These are phyloP conservation scores for Himalopsyche japonica DNA, from an alignment of 2,888 invertebrate genomes.

Conservation along the genomic window DNA sequence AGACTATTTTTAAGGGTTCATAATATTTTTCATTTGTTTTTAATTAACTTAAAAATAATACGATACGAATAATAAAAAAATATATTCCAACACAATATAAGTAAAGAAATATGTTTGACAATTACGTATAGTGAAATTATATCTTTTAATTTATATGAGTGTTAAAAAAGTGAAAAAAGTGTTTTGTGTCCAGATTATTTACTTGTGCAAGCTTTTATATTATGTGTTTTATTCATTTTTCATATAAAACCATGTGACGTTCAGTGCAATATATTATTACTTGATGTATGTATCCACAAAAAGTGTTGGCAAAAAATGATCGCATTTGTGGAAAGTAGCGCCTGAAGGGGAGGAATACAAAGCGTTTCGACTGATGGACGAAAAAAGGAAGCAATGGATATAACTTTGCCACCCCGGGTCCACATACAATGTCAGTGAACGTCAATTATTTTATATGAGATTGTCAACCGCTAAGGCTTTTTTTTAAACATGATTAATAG, in stretches of 20 bases:
- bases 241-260: background rate
- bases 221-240: background rate
- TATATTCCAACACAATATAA: too few relatives aligned
- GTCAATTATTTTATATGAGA: background rate
- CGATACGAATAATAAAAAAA: too few relatives aligned
- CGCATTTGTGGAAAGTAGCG: slow-evolving; percentile 12
- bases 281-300: slow-evolving; percentile 12
- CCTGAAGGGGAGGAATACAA: slow-evolving; percentile 2
- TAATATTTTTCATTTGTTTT: too few relatives aligned
- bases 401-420: background rate
- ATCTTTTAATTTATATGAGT: too few relatives aligned
- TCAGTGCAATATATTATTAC: background rate
- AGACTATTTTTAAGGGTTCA: too few relatives aligned
- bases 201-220: background rate
- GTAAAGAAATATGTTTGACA: too few relatives aligned
- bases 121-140: too few relatives aligned
- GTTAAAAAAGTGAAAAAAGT: background rate
- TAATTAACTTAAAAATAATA: too few relatives aligned
- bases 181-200: background rate
- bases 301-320: slow-evolving; percentile 37
- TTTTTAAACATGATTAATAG: too few relatives aligned
- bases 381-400: slow-evolving; percentile 21
- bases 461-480: too few relatives aligned
- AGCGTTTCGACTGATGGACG: slow-evolving; percentile 20
- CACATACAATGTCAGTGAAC: background rate